A percentile compares a stretch with the other conserved stretches of the same genome.
These are phyloP conservation scores for Pungitius pungitius DNA, from an alignment of 2,113 vertebrate species.

Conservation along the genomic window DNA sequence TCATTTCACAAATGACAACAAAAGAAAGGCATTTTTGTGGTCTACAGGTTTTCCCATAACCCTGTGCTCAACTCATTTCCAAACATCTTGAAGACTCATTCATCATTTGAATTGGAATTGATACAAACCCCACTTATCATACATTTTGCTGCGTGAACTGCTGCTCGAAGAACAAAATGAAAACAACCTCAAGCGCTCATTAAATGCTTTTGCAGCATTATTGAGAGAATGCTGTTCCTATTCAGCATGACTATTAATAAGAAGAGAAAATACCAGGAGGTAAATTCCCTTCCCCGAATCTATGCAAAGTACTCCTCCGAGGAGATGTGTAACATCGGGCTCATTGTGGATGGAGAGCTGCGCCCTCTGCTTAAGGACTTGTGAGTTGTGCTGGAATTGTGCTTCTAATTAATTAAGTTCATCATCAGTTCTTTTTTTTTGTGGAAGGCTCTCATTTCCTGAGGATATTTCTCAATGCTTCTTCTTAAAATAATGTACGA, in stretches of 20 bases:
- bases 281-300: constrained; percentile 21
- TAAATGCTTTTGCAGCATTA: constrained; percentile 11
- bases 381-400: constrained; percentile 20
- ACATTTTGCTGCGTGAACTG: constrained; percentile 8
- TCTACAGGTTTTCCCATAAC: neutral
- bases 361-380: neutral
- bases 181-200: neutral
- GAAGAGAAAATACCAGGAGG: constrained; percentile 11
- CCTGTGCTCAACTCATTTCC: neutral
- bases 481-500: neutral
- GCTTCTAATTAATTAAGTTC: constrained; percentile 8
- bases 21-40: neutral
- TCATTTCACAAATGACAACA: neutral
- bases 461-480: constrained; percentile 6
- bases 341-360: neutral
- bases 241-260: constrained; percentile 21
- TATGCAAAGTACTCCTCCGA: constrained; percentile 13
- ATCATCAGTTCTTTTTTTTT: constrained; percentile 23
- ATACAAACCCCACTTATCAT: neutral
- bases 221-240: neutral
- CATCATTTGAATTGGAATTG: neutral
- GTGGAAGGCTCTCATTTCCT: constrained; percentile 3
- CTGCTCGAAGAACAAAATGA: constrained; percentile 1
- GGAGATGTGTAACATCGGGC: constrained; percentile 5
- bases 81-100: neutral